Conservation (phyloP, 2,113 vertebrate genomes). For the Ia io region DNA sequence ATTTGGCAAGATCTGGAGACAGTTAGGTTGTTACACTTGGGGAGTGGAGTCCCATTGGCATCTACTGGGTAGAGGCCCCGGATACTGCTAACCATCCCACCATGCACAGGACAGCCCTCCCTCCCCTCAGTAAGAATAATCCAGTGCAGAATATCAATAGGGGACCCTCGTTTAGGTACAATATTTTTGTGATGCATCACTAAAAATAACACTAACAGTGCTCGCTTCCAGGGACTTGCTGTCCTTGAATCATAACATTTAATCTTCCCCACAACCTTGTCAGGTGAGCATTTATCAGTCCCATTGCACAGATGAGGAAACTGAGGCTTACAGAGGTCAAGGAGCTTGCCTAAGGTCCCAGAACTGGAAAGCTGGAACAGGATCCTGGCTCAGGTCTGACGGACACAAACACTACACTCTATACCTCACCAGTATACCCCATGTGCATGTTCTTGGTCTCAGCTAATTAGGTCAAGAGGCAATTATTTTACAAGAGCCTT, state of each 20-base stretch:
- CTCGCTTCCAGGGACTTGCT: background rate
- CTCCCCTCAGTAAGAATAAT: background rate
- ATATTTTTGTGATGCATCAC: background rate
- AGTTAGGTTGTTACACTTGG: background rate
- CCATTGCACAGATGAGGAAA: background rate
- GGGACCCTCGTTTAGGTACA: background rate
- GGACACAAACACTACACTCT: background rate
- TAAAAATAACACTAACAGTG: background rate
- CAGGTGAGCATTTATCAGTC: background rate
- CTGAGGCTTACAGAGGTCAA: background rate
- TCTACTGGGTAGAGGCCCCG: background rate
- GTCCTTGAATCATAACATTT: background rate
- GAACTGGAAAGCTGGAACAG: background rate
- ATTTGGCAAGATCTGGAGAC: background rate
- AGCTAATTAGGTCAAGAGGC: conserved; percentile 50
- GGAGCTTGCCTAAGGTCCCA: background rate
- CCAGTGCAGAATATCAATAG: background rate
- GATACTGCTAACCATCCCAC: background rate
- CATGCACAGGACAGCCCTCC: background rate
- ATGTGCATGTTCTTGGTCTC: background rate
- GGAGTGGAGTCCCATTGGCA: background rate
- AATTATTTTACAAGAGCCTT: conserved; percentile 22
- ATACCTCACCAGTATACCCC: fast-evolving
- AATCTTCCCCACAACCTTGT: background rate
- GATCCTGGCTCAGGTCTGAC: background rate